phyloP scores from a whole-genome alignment of 92 coral and sea anemone genomes.

The Siderastrea siderea region DNA sequence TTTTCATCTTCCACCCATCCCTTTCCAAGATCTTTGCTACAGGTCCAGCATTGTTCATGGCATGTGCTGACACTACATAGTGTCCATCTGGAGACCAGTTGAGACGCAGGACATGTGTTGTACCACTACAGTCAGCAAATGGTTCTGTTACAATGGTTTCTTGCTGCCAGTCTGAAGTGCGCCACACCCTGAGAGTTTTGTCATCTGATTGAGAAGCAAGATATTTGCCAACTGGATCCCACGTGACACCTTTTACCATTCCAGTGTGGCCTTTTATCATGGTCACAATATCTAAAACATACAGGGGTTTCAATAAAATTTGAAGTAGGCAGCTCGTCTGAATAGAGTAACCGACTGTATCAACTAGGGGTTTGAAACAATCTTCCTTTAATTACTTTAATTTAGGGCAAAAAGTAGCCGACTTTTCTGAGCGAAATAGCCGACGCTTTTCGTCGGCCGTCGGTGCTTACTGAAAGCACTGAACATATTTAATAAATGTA shows the following conservation, averaged over 20 bases:
- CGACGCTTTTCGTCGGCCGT: no score
- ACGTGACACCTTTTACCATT: constrained; percentile 96
- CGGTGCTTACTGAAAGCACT: no score
- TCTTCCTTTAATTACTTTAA: no score
- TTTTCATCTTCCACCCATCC: constrained; percentile 97
- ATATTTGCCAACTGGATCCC: constrained; percentile 99
- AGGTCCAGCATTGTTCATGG: constrained; percentile 98
- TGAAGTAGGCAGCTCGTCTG: background rate
- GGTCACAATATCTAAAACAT: constrained; percentile 79
- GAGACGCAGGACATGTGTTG: constrained; percentile 92
- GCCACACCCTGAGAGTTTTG: constrained; percentile 90
- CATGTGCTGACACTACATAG: constrained; percentile 98
- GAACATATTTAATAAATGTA: no score
- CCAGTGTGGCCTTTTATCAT: constrained; percentile 91
- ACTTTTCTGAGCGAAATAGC: no score
- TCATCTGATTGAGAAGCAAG: constrained; percentile 98
- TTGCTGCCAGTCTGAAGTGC: constrained; percentile 97
- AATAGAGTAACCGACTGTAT: no score
- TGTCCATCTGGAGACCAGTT: constrained; percentile 99
- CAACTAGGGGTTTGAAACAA: no score
- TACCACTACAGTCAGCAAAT: constrained; percentile 95
- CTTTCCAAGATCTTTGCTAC: constrained; percentile 98
- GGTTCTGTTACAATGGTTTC: constrained; percentile 91
- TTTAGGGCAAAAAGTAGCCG: no score
- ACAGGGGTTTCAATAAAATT: background rate